These are phyloP conservation scores for Eupithecia subumbrata DNA, from an alignment of 2,888 invertebrate species.

Conservation along the genomic window DNA sequence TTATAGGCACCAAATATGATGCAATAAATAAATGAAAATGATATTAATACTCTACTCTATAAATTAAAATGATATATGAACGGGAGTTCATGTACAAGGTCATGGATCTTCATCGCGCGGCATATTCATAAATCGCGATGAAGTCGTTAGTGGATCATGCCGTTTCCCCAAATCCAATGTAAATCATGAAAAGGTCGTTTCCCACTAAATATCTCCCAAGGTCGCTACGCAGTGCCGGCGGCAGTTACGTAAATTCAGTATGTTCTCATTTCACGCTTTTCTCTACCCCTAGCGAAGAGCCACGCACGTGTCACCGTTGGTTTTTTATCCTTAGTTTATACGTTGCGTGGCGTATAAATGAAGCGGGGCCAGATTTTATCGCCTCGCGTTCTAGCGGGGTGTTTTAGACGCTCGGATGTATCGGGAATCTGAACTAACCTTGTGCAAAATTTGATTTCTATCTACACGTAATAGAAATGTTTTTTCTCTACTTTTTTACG, in stretches of 20 bases:
- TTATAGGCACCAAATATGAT: too few species aligned
- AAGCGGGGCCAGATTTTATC: slow-evolving; percentile 58
- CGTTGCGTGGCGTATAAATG: slow-evolving; percentile 48
- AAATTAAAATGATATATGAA: too few species aligned
- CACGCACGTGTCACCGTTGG: slow-evolving; percentile 55
- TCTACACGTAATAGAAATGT: slow-evolving; percentile 51
- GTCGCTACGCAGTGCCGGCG: slow-evolving; percentile 27
- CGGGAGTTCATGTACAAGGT: not conserved
- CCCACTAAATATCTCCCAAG: slow-evolving; percentile 30
- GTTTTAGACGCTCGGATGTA: slow-evolving; percentile 52
- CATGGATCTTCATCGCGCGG: not conserved
- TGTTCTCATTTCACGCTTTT: slow-evolving; percentile 42
- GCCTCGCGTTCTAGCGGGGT: slow-evolving; percentile 47
- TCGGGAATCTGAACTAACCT: slow-evolving; percentile 58
- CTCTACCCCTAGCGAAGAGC: slow-evolving; percentile 35
- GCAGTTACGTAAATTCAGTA: slow-evolving; percentile 44
- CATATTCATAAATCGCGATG: slow-evolving; percentile 11
- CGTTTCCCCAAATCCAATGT: slow-evolving; percentile 12
- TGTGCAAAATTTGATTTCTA: slow-evolving; percentile 54
- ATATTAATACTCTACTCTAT: not conserved
- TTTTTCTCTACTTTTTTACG: slow-evolving; percentile 40
- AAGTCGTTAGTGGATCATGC: slow-evolving; percentile 11
- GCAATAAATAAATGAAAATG: too few species aligned
- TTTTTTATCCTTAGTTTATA: slow-evolving; percentile 51
- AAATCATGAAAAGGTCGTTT: slow-evolving; percentile 29